Conservation (phyloP, 2,888 invertebrate genomes). For the Nipponacmea schrenckii region DNA sequence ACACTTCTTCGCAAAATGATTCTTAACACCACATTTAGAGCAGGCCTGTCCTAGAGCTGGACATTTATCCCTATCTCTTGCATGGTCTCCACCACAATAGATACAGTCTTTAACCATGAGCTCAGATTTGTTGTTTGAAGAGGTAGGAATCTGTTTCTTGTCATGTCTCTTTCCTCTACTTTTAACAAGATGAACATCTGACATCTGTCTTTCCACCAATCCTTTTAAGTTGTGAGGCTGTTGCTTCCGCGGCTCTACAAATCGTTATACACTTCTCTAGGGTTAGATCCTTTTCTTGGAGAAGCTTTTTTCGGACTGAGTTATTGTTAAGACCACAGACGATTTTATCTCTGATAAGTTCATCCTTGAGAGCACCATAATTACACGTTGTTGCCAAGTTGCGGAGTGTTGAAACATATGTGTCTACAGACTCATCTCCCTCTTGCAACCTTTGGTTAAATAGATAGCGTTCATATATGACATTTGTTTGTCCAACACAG, state of each 20-base stretch:
- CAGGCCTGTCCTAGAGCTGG: conserved; percentile 36
- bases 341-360: conserved; percentile 15
- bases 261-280: neutral
- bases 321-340: conserved; percentile 5
- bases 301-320: neutral
- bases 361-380: conserved; percentile 5
- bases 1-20: conserved; percentile 30
- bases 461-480: conserved; percentile 16
- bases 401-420: conserved; percentile 15
- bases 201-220: neutral
- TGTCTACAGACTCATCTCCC: conserved; percentile 10
- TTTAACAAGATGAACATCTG: too few relatives aligned
- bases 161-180: too few relatives aligned
- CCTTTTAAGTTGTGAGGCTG: neutral
- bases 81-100: neutral
- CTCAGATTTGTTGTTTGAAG: too few relatives aligned
- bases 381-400: conserved; percentile 13
- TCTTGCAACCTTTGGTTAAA: conserved; percentile 17
- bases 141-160: too few relatives aligned
- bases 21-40: conserved; percentile 28
- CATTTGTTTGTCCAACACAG: conserved; percentile 20
- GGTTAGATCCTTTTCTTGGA: neutral
- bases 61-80: conserved; percentile 26
- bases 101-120: too few relatives aligned
- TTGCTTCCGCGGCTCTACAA: conserved; percentile 4